Percentiles rank a stretch among this genome's conserved stretches.
phyloP scores from a whole-genome alignment of 2,797 vertebrate genomes.

The Petrocephalus schoutedeni region DNA sequence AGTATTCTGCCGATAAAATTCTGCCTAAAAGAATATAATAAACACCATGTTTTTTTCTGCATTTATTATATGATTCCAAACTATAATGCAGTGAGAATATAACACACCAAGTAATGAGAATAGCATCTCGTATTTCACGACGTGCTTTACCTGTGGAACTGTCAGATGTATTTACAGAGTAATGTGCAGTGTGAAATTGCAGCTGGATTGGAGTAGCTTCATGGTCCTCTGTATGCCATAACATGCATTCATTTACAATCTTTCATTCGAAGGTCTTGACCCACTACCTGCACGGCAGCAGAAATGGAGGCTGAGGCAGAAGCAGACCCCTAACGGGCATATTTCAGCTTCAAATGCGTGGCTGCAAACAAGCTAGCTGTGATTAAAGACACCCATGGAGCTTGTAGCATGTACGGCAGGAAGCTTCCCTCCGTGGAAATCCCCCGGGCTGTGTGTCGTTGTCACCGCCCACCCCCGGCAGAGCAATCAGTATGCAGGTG shows the following conservation, averaged over 20 bases:
- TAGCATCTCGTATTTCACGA: not conserved
- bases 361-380: not conserved
- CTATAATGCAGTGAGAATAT: not conserved
- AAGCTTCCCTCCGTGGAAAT: not conserved
- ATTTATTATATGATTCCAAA: not conserved
- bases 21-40: not conserved
- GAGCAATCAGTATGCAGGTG: conserved; percentile 57
- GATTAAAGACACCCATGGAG: not conserved
- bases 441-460: not conserved
- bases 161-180: not conserved
- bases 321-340: not conserved
- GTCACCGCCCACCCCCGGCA: not conserved
- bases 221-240: not conserved
- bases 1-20: not conserved
- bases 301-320: not conserved
- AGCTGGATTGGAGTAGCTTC: not conserved
- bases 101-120: not conserved
- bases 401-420: not conserved
- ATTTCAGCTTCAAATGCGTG: not conserved
- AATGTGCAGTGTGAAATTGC: no score
- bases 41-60: not conserved
- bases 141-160: not conserved
- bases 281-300: not conserved
- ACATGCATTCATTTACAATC: not conserved
- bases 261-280: conserved; percentile 1